Evolutionary conservation across 1,140 invertebrate genomes (phyloP).

Genomic region (Metopolophium dirhodum): DNA sequence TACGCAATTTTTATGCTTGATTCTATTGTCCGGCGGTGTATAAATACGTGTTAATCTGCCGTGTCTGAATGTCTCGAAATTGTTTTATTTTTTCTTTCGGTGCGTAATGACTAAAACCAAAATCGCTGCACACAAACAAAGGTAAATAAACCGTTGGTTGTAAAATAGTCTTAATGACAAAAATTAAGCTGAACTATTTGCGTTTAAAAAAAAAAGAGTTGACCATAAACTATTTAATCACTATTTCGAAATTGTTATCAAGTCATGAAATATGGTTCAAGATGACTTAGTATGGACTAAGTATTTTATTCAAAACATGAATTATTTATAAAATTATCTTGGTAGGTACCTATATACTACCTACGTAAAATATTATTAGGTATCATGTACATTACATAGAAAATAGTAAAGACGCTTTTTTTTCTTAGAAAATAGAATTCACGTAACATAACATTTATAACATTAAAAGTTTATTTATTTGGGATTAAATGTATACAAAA

Average conservation of each 20-base stretch:
- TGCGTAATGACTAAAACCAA: neutral
- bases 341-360: too few relatives aligned
- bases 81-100: neutral
- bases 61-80: neutral
- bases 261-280: neutral
- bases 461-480: neutral
- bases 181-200: neutral
- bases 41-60: slow-evolving; percentile 1
- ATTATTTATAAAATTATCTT: neutral
- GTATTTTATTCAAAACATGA: too few relatives aligned
- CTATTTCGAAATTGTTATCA: too few relatives aligned
- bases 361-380: neutral
- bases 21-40: neutral
- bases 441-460: neutral
- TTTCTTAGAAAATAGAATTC: neutral
- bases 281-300: neutral
- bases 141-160: neutral
- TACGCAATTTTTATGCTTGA: neutral
- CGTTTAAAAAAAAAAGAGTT: neutral
- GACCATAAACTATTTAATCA: too few relatives aligned
- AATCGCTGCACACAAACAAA: neutral
- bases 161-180: neutral
- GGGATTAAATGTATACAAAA: neutral
- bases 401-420: neutral
- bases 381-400: too few relatives aligned